Evolutionary conservation across 2,888 invertebrate species (phyloP).

Genomic region (Plagodis pulveraria): DNA sequence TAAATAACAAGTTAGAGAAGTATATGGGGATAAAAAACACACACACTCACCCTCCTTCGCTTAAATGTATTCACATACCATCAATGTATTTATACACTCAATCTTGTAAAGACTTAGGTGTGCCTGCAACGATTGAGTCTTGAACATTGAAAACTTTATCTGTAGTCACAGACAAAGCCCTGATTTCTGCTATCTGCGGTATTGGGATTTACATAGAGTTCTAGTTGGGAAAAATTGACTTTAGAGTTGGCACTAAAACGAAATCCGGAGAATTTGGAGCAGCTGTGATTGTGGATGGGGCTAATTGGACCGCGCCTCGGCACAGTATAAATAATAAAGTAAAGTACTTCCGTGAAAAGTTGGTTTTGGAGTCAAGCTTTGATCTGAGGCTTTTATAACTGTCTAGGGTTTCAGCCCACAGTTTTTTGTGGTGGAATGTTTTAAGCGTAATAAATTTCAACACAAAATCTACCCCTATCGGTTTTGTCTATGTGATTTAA

Average conservation of each 20-base stretch:
- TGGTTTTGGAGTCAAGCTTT: slow-evolving; percentile 7
- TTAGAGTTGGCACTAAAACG: slow-evolving; percentile 35
- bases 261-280: slow-evolving; percentile 30
- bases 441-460: too few species aligned
- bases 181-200: slow-evolving; percentile 9
- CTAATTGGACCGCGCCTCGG: slow-evolving; percentile 33
- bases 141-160: too few species aligned
- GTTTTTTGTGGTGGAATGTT: neutral
- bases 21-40: too few species aligned
- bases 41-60: too few species aligned
- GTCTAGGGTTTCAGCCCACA: neutral
- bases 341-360: slow-evolving; percentile 7
- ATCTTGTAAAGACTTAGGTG: too few species aligned
- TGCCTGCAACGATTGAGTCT: too few species aligned
- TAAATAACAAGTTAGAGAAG: too few species aligned
- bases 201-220: slow-evolving; percentile 38
- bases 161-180: too few species aligned
- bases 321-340: slow-evolving; percentile 2
- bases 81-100: too few species aligned
- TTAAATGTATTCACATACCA: too few species aligned
- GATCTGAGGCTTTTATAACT: slow-evolving; percentile 1
- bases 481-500: too few species aligned
- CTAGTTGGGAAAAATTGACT: slow-evolving; percentile 35
- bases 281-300: slow-evolving; percentile 30
- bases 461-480: too few species aligned